Percentiles rank a stretch among this genome's conserved stretches.
Conservation (phyloP, 2,113 vertebrate species). For the Pontoporia blainvillei region DNA sequence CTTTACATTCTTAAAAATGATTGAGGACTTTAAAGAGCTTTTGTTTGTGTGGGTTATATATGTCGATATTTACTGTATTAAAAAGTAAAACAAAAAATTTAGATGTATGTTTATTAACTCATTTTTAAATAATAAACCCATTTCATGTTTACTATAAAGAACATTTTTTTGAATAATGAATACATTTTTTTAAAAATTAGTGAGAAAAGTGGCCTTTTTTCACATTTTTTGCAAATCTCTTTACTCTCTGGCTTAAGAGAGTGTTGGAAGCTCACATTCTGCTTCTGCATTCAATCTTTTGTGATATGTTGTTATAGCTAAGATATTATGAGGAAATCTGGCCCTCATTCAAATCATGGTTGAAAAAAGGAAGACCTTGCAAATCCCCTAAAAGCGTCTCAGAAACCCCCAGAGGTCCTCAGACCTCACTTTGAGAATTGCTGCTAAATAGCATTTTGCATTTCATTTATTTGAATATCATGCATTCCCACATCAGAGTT, state of each 20-base stretch:
- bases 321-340: background rate
- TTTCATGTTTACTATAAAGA: background rate
- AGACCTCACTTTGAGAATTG: background rate
- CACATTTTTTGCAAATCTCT: background rate
- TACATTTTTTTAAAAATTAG: background rate
- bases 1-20: background rate
- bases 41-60: background rate
- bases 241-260: background rate
- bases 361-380: background rate
- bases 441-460: background rate
- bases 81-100: background rate
- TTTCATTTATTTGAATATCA: slow-evolving; percentile 18
- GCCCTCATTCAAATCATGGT: background rate
- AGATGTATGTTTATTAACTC: background rate
- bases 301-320: background rate
- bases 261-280: background rate
- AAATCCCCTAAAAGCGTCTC: background rate
- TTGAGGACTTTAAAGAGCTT: background rate
- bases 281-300: background rate
- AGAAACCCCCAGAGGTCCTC: background rate
- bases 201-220: background rate
- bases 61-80: background rate
- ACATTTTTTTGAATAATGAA: background rate
- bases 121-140: background rate
- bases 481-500: background rate